Evolutionary conservation across 2,888 invertebrate genomes (phyloP), one percentile per base, ranked within the genome.

Genomic region (Gortyna flavago): DNA sequence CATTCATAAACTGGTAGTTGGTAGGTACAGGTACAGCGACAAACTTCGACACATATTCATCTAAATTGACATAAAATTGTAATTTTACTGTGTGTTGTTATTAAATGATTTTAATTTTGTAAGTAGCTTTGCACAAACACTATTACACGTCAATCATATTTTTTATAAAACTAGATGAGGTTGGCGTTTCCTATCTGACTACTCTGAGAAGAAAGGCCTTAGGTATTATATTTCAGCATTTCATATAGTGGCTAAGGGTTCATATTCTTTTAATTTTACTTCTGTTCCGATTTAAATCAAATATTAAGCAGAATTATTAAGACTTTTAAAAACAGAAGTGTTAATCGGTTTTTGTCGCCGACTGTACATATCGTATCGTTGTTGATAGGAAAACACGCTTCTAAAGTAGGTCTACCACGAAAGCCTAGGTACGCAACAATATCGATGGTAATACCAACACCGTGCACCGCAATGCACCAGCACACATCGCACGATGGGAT

Each of bases 381-480:
- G 59, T 72, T 13, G 9, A 25, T 51, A 51, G 13, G 44, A 18
- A 35, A 65, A 32, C 57, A 32, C 0, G 64, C 38, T 25, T 51
- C 13, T 21, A 62, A 83, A 61, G 3, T 64, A 48, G 64, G 68
- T 59, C 54, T 65, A 57, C n/a, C 64, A 68, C 25, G 66, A 72
- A 73, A 44, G 59, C 21, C 44, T 38, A 41, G 29, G 62, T 72
- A 72, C 59, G 65, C 77, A 69, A 62, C 51, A 61, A 64, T 85
- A 81, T 72, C 61, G 54, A 57, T n/a, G 74, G 74, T 54, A 67
- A 54, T 44, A 57, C 44, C 41, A 62, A 67, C 64, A 62, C 68
- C 77, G 16, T 79, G 84, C 80, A 77, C 80, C 74, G 84, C 83
- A 83, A 65, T 87, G 86, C 86, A 87, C 72, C 86, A 81, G 54